phyloP scores from a whole-genome alignment of 2,113 vertebrate species.

The Plecotus auritus region DNA sequence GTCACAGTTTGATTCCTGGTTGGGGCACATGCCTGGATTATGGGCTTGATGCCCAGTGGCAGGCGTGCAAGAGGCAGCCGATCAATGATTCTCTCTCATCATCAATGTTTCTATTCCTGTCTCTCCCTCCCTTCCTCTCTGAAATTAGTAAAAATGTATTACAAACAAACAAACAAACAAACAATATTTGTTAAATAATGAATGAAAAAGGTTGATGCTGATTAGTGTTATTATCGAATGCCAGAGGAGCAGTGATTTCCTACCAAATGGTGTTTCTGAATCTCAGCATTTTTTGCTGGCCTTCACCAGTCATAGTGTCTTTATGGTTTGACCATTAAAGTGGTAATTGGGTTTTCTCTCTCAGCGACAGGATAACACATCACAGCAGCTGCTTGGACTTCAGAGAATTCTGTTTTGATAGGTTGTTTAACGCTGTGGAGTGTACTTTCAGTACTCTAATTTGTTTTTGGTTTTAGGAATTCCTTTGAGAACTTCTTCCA shows the following conservation, averaged over 20 bases:
- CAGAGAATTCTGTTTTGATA: slow-evolving; percentile 48
- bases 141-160: too few relatives aligned
- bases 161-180: too few relatives aligned
- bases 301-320: neutral
- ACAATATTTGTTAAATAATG: slow-evolving; percentile 32
- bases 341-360: slow-evolving; percentile 61
- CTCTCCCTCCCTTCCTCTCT: too few relatives aligned
- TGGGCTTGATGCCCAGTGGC: too few relatives aligned
- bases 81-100: too few relatives aligned
- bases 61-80: too few relatives aligned
- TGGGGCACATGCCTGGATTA: too few relatives aligned
- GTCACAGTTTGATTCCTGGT: too few relatives aligned
- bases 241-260: neutral
- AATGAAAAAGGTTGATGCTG: slow-evolving; percentile 8
- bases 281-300: slow-evolving; percentile 10
- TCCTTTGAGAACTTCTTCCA: slow-evolving; percentile 53
- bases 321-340: slow-evolving; percentile 35
- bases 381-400: slow-evolving; percentile 52
- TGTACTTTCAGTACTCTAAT: slow-evolving; percentile 44
- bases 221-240: slow-evolving; percentile 27
- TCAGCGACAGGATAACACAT: slow-evolving; percentile 40
- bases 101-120: too few relatives aligned
- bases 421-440: neutral
- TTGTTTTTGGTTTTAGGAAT: slow-evolving; percentile 43
- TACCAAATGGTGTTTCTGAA: neutral